Evolutionary conservation across 1,140 invertebrate genomes (phyloP), one percentile per base, ranked within the genome.

Genomic region (Dysdera silvatica): DNA sequence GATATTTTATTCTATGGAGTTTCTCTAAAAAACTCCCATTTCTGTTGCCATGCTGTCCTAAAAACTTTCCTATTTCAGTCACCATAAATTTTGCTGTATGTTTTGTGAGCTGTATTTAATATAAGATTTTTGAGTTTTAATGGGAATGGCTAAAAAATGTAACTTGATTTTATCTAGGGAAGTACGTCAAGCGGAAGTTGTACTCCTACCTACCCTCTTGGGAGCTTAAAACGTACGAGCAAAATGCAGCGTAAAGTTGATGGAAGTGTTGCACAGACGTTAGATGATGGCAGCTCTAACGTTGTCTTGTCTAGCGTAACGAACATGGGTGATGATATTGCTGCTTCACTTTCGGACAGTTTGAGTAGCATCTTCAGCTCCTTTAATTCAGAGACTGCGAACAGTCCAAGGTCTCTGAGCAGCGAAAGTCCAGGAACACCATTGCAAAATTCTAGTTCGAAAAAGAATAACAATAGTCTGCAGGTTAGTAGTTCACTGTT

Each of bases 181-280:
- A 24, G 52, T 10, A 8, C 56, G 4, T 23, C 61, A 6, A 63
- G 62, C 45, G 62, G 62, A n/a, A 58, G 45, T 10, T 60, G 57
- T n/a, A 60, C 55, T 1, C 55, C 55, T 26, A 65, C 55, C 16
- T 66, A 61, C 28, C 64, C 59, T 24, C 51, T 51, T 24, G 68
- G 65, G 4, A 69, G 68, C 33, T 35, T 69, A 3, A 68, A 69
- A 29, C 59, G 68, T 14, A 67, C 65, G 10, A 60, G 51, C 31
- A 69, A 69, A 37, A 53, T 69, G 48, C 68, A 69, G 29, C 66
- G 57, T 12, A 69, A 66, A 40, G 58, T 65, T 0, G 68, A 69
- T 20, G 57, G 61, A 1, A 67, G 65, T 65, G 65, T 69, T 35
- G 68, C 68, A 0, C 58, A 61, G n/a, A 56, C 55, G 20, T 12